Percentiles rank a stretch among this genome's conserved stretches.
These are phyloP conservation scores for Orussus abietinus DNA, from an alignment of 1,140 invertebrate species.

Conservation along the genomic window DNA sequence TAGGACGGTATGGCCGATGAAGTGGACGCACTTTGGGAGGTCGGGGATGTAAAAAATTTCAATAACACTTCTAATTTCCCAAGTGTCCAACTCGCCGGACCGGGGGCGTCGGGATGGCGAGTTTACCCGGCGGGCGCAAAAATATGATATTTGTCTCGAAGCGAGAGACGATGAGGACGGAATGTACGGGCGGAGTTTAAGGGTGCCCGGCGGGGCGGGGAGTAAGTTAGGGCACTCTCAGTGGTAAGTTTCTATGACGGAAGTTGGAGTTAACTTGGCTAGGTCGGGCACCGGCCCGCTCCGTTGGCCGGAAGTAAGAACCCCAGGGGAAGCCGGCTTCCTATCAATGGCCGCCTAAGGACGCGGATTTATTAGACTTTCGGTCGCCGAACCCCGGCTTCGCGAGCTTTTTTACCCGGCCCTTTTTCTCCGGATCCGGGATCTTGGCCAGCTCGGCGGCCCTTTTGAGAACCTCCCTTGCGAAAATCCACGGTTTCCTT, in stretches of 20 bases:
- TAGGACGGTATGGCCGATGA: too few species aligned
- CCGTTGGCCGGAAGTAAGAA: neutral
- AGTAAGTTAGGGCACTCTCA: neutral
- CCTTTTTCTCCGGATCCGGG: constrained; percentile 1
- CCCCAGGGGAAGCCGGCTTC: neutral
- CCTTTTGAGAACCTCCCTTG: too few species aligned
- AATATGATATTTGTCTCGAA: too few species aligned
- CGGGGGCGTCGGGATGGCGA: constrained; percentile 7
- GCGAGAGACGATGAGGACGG: too few species aligned
- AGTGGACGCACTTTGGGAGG: constrained; percentile 14
- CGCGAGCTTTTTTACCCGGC: neutral
- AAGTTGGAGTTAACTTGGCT: constrained; percentile 24
- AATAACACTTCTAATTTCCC: constrained; percentile 40
- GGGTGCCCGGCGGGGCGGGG: too few species aligned
- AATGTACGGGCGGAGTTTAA: too few species aligned
- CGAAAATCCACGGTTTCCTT: too few species aligned
- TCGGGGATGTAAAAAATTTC: constrained; percentile 25
- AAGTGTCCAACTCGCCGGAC: constrained; percentile 22
- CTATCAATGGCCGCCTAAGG: constrained; percentile 1
- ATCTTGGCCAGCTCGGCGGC: too few species aligned
- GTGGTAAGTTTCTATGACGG: constrained; percentile 25
- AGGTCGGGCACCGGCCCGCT: neutral
- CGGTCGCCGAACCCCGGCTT: neutral
- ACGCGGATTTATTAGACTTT: constrained; percentile 1
- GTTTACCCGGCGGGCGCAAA: constrained; percentile 28